phyloP scores from a whole-genome alignment of 1,140 invertebrate species.

The Caenorhabditis remanei region DNA sequence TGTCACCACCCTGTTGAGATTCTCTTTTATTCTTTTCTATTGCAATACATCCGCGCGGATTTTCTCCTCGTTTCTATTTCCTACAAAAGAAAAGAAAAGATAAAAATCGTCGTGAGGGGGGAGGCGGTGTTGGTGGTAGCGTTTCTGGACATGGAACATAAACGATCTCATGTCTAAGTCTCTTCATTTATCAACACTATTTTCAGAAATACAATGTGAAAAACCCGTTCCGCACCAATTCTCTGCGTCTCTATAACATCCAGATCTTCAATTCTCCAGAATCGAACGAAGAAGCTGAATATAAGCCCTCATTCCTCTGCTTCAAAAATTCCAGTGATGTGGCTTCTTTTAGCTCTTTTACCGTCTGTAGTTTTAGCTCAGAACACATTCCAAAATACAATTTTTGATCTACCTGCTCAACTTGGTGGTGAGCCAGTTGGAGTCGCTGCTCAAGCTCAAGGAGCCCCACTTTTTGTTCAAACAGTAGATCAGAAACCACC shows the following conservation, averaged over 20 bases:
- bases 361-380: conserved; percentile 21
- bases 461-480: conserved; percentile 31
- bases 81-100: conserved; percentile 53
- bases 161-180: conserved; percentile 20
- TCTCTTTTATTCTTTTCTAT: not conserved
- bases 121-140: conserved; percentile 39
- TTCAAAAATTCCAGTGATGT: conserved; percentile 26
- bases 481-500: conserved; percentile 32
- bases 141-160: conserved; percentile 54
- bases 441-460: conserved; percentile 44
- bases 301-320: conserved; percentile 14
- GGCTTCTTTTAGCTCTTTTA: not conserved
- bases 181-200: conserved; percentile 21
- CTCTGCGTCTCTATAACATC: conserved; percentile 40
- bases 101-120: conserved; percentile 35
- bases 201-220: conserved; percentile 35
- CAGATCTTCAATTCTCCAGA: conserved; percentile 31
- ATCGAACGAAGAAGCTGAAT: conserved; percentile 42
- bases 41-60: conserved; percentile 14
- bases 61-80: conserved; percentile 4
- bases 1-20: conserved; percentile 32
- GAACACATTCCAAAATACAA: conserved; percentile 46
- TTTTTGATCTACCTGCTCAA: conserved; percentile 34
- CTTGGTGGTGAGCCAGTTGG: conserved; percentile 37
- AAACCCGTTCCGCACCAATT: conserved; percentile 54